These are phyloP conservation scores for Ceratoteleas bidentatus DNA, from an alignment of 1,140 invertebrate species.

Conservation along the genomic window DNA sequence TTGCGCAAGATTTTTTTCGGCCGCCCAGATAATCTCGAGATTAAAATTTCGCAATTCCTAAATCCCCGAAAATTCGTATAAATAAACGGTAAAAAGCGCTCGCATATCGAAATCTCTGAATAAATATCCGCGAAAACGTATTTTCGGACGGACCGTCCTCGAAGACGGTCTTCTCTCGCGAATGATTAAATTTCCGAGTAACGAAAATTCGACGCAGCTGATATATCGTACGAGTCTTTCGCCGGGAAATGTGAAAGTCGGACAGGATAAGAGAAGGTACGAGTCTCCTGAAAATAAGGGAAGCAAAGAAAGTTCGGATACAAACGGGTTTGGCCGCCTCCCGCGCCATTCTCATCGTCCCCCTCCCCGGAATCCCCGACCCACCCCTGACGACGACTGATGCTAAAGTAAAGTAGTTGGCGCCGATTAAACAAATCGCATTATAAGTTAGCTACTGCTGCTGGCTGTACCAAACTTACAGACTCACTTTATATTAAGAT, in stretches of 20 bases:
- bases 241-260: slow-evolving; percentile 54
- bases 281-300: slow-evolving; percentile 63
- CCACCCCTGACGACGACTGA: slow-evolving; percentile 60
- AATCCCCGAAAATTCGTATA: slow-evolving; percentile 16
- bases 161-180: slow-evolving; percentile 22
- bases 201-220: slow-evolving; percentile 56
- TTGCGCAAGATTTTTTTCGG: too few species aligned
- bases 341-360: slow-evolving; percentile 54
- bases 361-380: slow-evolving; percentile 18
- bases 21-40: too few species aligned
- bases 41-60: too few species aligned
- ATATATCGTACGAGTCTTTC: slow-evolving; percentile 59
- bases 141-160: slow-evolving; percentile 28
- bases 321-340: slow-evolving; percentile 57
- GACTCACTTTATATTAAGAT: slow-evolving; percentile 80
- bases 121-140: slow-evolving; percentile 23
- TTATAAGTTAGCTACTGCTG: slow-evolving; percentile 80
- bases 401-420: slow-evolving; percentile 73
- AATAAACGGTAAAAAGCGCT: too few species aligned
- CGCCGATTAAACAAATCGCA: slow-evolving; percentile 82
- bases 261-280: slow-evolving; percentile 56
- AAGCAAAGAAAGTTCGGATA: slow-evolving; percentile 66
- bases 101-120: not conserved
- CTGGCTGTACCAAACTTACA: slow-evolving; percentile 76
- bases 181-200: slow-evolving; percentile 56